phyloP scores from a whole-genome alignment of 2,888 invertebrate genomes.

The Hydraecia micacea region DNA sequence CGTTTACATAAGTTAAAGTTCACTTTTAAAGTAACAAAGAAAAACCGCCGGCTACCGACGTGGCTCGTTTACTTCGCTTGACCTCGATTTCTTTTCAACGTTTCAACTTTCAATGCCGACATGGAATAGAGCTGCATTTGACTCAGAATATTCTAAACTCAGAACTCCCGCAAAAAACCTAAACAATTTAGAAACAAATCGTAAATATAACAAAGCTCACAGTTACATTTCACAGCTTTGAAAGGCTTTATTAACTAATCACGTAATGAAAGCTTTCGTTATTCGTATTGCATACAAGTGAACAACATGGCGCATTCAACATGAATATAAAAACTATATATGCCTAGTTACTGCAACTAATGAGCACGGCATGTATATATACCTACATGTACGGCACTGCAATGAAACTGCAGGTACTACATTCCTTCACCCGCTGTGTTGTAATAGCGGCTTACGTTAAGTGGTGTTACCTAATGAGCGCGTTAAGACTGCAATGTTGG shows the following conservation, averaged over 20 bases:
- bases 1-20: conserved; percentile 66
- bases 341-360: conserved; percentile 64
- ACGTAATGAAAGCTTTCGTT: conserved; percentile 33
- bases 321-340: conserved; percentile 44
- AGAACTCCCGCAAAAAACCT: conserved; percentile 46
- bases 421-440: conserved; percentile 84
- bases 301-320: conserved; percentile 28
- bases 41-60: conserved; percentile 81
- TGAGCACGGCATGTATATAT: conserved; percentile 71
- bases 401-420: conserved; percentile 79
- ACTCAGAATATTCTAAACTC: conserved; percentile 58
- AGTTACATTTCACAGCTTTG: background rate
- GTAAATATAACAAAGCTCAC: conserved; percentile 26
- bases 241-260: conserved; percentile 20
- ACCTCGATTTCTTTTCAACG: conserved; percentile 90
- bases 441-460: conserved; percentile 85
- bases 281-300: conserved; percentile 22
- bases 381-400: conserved; percentile 65
- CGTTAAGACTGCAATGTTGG: conserved; percentile 54
- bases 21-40: conserved; percentile 73
- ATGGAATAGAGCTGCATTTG: conserved; percentile 72
- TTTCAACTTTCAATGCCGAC: conserved; percentile 89
- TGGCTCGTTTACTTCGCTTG: conserved; percentile 84
- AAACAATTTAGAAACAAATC: background rate
- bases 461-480: conserved; percentile 85